Percentiles rank a stretch among this genome's conserved stretches.
Evolutionary conservation across 1,140 invertebrate species (phyloP).

Genomic region (Pectinophora gossypiella): DNA sequence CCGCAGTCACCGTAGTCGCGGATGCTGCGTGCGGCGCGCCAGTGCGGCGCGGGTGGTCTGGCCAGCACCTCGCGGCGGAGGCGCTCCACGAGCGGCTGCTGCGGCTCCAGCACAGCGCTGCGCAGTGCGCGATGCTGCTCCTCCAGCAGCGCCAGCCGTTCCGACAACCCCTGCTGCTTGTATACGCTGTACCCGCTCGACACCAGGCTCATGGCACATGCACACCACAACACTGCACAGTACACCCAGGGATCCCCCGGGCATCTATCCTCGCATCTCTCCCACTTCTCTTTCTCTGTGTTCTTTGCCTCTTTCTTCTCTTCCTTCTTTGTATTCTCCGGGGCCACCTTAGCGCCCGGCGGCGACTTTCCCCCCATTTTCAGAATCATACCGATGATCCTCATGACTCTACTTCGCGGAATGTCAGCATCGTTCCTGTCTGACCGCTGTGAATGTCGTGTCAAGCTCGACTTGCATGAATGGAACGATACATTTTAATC

Average conservation of each 20-base stretch:
- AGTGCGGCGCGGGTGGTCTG: conserved; percentile 34
- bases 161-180: conserved; percentile 49
- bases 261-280: conserved; percentile 52
- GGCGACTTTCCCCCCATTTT: conserved; percentile 59
- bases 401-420: conserved; percentile 24
- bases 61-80: conserved; percentile 43
- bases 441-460: not conserved
- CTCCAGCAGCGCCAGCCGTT: conserved; percentile 48
- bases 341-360: conserved; percentile 37
- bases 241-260: conserved; percentile 59
- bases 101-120: conserved; percentile 60
- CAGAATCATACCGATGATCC: conserved; percentile 46
- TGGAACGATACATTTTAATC: conserved; percentile 12
- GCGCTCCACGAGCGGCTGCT: conserved; percentile 57
- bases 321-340: conserved; percentile 6
- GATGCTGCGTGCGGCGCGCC: conserved; percentile 47
- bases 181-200: conserved; percentile 63
- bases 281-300: conserved; percentile 33
- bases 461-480: conserved; percentile 1
- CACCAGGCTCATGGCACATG: conserved; percentile 66
- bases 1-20: conserved; percentile 57
- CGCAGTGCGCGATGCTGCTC: conserved; percentile 60
- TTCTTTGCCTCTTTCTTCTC: conserved; percentile 13
- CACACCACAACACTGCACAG: conserved; percentile 69
- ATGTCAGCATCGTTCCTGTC: not conserved